Percentiles rank a stretch among this genome's conserved stretches.
These are phyloP conservation scores for Pycnomerus fuliginosus DNA, from an alignment of 2,888 invertebrate genomes.

Conservation along the genomic window DNA sequence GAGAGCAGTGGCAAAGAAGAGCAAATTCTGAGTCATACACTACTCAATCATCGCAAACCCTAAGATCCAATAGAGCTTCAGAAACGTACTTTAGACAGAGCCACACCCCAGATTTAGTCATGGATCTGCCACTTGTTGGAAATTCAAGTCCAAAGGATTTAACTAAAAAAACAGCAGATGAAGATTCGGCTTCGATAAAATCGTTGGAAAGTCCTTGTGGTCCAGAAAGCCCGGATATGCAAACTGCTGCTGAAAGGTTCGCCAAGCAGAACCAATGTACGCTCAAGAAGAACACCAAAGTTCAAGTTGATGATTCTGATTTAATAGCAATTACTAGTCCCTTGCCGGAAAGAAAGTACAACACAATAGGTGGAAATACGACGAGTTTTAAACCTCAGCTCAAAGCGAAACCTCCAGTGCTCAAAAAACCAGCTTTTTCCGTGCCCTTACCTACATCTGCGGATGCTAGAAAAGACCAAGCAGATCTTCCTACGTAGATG, in stretches of 20 bases:
- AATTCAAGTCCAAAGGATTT: slow-evolving; percentile 47
- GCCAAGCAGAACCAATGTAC: slow-evolving; percentile 79
- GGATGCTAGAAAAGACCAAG: slow-evolving; percentile 39
- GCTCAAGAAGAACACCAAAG: slow-evolving; percentile 67
- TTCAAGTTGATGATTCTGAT: slow-evolving; percentile 42
- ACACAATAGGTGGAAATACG: slow-evolving; percentile 40
- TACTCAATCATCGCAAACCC: slow-evolving; percentile 42
- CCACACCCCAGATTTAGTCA: slow-evolving; percentile 78
- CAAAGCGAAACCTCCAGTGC: slow-evolving; percentile 78
- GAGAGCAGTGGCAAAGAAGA: slow-evolving; percentile 64
- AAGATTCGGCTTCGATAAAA: slow-evolving; percentile 35
- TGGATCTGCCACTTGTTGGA: slow-evolving; percentile 71
- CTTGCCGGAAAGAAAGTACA: slow-evolving; percentile 45
- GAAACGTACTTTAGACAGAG: slow-evolving; percentile 52
- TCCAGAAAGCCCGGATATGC: slow-evolving; percentile 64
- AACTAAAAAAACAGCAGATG: slow-evolving; percentile 38
- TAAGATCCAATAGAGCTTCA: slow-evolving; percentile 49
- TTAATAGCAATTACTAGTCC: slow-evolving; percentile 45
- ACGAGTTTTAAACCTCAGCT: slow-evolving; percentile 68
- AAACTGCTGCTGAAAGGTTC: slow-evolving; percentile 74
- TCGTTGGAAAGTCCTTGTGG: slow-evolving; percentile 43
- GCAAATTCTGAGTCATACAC: slow-evolving; percentile 57
- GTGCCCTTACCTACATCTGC: slow-evolving; percentile 47
- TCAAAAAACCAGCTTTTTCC: slow-evolving; percentile 65
- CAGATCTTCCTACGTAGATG: slow-evolving; percentile 39